These are phyloP conservation scores for Calephelis virginiensis DNA, from an alignment of 1,140 invertebrate species.

Conservation along the genomic window DNA sequence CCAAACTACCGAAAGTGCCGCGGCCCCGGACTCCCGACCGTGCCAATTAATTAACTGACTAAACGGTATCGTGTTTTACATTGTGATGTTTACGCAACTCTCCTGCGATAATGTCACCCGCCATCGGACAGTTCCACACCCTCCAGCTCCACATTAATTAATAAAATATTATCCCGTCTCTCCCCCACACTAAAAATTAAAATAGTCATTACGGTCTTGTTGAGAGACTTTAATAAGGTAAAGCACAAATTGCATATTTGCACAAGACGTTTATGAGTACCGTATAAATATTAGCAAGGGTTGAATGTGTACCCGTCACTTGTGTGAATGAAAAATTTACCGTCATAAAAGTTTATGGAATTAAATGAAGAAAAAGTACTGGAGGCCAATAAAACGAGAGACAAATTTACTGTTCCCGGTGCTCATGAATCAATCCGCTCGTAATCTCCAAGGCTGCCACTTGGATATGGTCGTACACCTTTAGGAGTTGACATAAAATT, in stretches of 20 bases:
- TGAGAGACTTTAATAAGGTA: slow-evolving; percentile 56
- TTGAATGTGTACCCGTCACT: slow-evolving; percentile 24
- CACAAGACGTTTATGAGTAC: slow-evolving; percentile 18
- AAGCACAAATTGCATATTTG: slow-evolving; percentile 60
- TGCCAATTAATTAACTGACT: slow-evolving; percentile 74
- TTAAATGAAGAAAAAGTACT: slow-evolving; percentile 25
- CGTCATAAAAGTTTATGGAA: not conserved
- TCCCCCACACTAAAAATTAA: slow-evolving; percentile 69
- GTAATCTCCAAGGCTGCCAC: slow-evolving; percentile 37
- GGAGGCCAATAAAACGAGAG: slow-evolving; percentile 44
- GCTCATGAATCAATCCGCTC: slow-evolving; percentile 53
- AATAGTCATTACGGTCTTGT: slow-evolving; percentile 55
- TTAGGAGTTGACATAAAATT: slow-evolving; percentile 21
- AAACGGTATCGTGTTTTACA: slow-evolving; percentile 76
- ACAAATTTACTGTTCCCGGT: slow-evolving; percentile 44
- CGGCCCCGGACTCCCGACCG: slow-evolving; percentile 47
- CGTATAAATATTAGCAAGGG: slow-evolving; percentile 28
- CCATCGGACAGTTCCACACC: slow-evolving; percentile 54
- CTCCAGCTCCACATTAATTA: slow-evolving; percentile 62
- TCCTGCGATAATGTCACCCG: slow-evolving; percentile 68
- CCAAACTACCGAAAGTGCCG: slow-evolving; percentile 47
- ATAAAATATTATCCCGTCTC: slow-evolving; percentile 68
- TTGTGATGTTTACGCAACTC: slow-evolving; percentile 73
- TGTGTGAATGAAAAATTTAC: slow-evolving; percentile 22
- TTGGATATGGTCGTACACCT: slow-evolving; percentile 18